Base-by-base conservation (phyloP, 37 sponge, comb jelly and placozoan species). In the Diacarnus erythraeanus region DNA sequence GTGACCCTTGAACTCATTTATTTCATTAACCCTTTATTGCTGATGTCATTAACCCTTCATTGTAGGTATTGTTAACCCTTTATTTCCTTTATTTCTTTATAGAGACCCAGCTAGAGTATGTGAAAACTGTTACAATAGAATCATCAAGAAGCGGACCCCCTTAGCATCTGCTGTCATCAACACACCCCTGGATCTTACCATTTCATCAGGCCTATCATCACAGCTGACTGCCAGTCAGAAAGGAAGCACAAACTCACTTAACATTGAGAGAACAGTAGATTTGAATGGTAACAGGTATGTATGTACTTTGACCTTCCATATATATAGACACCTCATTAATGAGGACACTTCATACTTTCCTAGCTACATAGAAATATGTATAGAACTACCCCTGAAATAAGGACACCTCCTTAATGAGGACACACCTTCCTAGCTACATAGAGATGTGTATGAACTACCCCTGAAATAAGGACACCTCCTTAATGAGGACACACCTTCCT, bases 41-140 rank as follows among this genome's bases (percentile, higher is more conserved):
- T n/a, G n/a, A n/a, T n/a, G n/a, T n/a, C n/a, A n/a, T n/a, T n/a
- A n/a, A n/a, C n/a, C n/a, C n/a, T n/a, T n/a, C n/a, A n/a, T n/a
- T n/a, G n/a, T n/a, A n/a, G n/a, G n/a, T n/a, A n/a, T n/a, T n/a
- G n/a, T n/a, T n/a, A n/a, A n/a, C n/a, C n/a, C n/a, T n/a, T n/a
- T n/a, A n/a, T n/a, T n/a, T n/a, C n/a, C n/a, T n/a, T n/a, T n/a
- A n/a, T n/a, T n/a, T n/a, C n/a, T n/a, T n/a, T n/a, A n/a, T 54
- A 89, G 90, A 64, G 90, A 80, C 22, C 85, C 77, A 8, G 84
- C 80, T 0, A 57, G 90, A 31, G 90, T 84, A 18, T 89, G 90
- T 72, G 70, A 42, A 26, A 58, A 41, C 3, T 89, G 90, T 35
- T 40, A 80, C 31, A 58, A 76, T 22, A 76, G 27, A 51, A 80